Percentiles rank a stretch among this genome's conserved stretches.
These are phyloP conservation scores for Paracyclopina nana DNA, from an alignment of 1,140 invertebrate species.

Conservation along the genomic window DNA sequence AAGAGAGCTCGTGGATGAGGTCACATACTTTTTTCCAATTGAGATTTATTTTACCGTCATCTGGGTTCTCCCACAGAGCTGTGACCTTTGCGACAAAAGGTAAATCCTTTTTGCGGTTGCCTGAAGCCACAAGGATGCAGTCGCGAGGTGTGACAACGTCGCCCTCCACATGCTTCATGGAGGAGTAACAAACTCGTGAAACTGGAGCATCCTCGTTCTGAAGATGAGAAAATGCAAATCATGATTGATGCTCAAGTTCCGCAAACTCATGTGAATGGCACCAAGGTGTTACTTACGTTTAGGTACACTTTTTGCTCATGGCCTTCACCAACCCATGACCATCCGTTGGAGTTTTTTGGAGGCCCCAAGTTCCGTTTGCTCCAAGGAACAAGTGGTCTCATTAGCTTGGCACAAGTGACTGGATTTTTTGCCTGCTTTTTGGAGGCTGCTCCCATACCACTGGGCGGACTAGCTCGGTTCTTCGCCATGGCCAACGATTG, in stretches of 20 bases:
- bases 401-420: too few species aligned
- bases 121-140: slow-evolving; percentile 44
- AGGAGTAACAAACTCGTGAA: slow-evolving; percentile 56
- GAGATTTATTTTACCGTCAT: slow-evolving; percentile 44
- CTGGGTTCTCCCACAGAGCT: slow-evolving; percentile 78
- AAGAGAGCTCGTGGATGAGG: slow-evolving; percentile 9
- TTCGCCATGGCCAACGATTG: background rate
- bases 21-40: background rate
- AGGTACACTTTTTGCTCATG: slow-evolving; percentile 63
- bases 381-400: slow-evolving; percentile 4
- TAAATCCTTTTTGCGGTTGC: slow-evolving; percentile 50
- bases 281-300: slow-evolving; percentile 41
- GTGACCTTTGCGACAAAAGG: slow-evolving; percentile 86
- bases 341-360: slow-evolving; percentile 71
- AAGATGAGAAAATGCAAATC: slow-evolving; percentile 21
- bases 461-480: background rate
- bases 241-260: background rate
- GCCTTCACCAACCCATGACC: slow-evolving; percentile 67
- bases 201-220: slow-evolving; percentile 59
- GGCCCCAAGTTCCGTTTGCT: slow-evolving; percentile 1
- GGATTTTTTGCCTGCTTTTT: too few species aligned
- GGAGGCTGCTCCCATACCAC: background rate
- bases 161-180: slow-evolving; percentile 62
- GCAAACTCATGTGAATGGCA: background rate
- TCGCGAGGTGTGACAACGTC: slow-evolving; percentile 67